Evolutionary conservation across 2,888 invertebrate genomes (phyloP), one percentile per base, ranked within the genome.

Genomic region (Clanis bilineata): DNA sequence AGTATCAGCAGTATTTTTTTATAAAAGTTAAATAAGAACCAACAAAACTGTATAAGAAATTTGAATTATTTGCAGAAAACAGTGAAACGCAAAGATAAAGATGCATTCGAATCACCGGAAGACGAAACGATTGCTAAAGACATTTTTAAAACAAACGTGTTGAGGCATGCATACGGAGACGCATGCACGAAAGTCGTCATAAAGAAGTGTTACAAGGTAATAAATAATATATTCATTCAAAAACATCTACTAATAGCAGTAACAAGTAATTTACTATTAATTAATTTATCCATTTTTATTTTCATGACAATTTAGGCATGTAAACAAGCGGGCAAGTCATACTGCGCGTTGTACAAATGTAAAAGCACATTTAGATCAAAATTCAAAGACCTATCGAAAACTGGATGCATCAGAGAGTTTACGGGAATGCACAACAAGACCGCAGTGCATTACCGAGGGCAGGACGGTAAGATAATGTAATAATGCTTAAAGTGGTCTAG

Each of bases 151-250:
- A 72, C 73, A 0, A 70, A 58, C 12, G 64, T 79, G 39, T 67
- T 88, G 0, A 69, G 87, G 21, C 58, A 77, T 56, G 82, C 81
- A 0, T 87, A 88, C 36, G 86, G 83, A 0, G 81, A 83, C 4
- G 82, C 83, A 0, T 89, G 89, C 38, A 59, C 80, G 39, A 84
- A 79, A 68, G 62, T 85, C 0, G 83, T 86, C 0, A 54, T 87
- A 0, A 79, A 65, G 54, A 88, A 85, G 68, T 89, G 89, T 67
- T 76, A 69, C 21, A 77, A 71, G 75, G 84, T 82, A n/a, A n/a
- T n/a, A n/a, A n/a, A n/a, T n/a, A n/a, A n/a, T n/a, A n/a, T n/a
- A n/a, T n/a, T n/a, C n/a, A n/a, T n/a, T n/a, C n/a, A n/a, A n/a
- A n/a, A n/a, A n/a, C n/a, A n/a, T n/a, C n/a, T n/a, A n/a, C n/a